phyloP scores from a whole-genome alignment of 2,113 vertebrate species.

The Pampusana beccarii region DNA sequence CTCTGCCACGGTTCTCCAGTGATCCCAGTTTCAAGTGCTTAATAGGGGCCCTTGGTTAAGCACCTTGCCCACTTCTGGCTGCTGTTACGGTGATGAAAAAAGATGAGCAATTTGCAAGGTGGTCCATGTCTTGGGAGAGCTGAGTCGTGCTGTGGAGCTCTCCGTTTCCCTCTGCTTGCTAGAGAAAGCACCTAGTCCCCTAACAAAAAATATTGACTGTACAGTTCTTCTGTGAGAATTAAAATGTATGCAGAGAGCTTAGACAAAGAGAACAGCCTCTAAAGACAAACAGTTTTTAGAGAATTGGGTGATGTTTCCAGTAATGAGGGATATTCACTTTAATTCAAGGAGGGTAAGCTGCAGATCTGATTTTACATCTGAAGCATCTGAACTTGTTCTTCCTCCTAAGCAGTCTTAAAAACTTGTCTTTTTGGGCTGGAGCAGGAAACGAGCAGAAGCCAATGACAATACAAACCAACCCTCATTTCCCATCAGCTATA shows the following conservation, averaged over 20 bases:
- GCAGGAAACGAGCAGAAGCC: neutral
- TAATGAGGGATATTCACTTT: neutral
- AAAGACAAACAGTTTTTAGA: neutral
- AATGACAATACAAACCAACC: neutral
- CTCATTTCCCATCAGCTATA: neutral
- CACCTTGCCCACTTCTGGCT: neutral
- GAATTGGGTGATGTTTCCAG: neutral
- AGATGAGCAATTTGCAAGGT: neutral
- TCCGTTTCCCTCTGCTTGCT: rapidly evolving
- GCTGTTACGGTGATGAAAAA: neutral
- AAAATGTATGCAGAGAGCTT: neutral
- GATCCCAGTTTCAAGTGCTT: neutral
- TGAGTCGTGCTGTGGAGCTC: rapidly evolving
- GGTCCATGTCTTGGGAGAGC: neutral
- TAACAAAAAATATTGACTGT: neutral
- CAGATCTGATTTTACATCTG: neutral
- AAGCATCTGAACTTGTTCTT: neutral
- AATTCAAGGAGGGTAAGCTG: neutral
- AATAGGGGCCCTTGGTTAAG: neutral
- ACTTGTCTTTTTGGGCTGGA: neutral
- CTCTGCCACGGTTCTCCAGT: neutral
- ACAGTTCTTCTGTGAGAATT: neutral
- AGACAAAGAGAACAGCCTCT: neutral
- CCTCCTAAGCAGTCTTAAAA: neutral
- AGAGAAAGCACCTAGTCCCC: neutral